These are phyloP conservation scores for Pachypanchax playfairii DNA, from an alignment of 2,113 vertebrate species.

Conservation along the genomic window DNA sequence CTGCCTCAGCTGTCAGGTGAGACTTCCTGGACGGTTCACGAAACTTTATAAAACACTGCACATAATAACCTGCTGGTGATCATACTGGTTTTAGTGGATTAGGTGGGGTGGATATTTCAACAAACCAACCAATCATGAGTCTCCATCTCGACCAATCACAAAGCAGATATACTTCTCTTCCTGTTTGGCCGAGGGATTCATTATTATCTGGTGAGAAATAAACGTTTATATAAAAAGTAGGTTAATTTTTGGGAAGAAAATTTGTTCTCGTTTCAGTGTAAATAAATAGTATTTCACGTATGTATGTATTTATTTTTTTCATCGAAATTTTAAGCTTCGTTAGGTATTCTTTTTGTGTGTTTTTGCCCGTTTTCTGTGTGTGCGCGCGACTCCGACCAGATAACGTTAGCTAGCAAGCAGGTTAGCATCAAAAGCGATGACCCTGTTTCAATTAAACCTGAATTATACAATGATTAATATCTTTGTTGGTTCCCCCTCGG, in stretches of 20 bases:
- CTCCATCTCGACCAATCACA: conserved; percentile 40
- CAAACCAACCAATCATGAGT: conserved; percentile 41
- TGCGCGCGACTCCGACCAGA: conserved; percentile 18
- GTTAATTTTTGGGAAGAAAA: not conserved
- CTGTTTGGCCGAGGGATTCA: conserved; percentile 59
- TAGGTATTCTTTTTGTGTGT: not conserved
- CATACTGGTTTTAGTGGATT: not conserved
- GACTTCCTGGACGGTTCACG: no score
- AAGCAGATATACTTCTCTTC: conserved; percentile 37
- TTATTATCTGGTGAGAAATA: conserved; percentile 51
- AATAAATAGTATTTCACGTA: not conserved
- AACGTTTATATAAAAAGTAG: conserved; percentile 21
- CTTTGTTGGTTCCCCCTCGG: not conserved
- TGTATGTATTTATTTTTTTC: not conserved
- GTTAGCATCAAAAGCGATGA: conserved; percentile 30
- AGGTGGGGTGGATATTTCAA: not conserved
- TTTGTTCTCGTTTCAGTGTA: rapidly evolving
- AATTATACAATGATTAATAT: not conserved
- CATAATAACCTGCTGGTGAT: not conserved
- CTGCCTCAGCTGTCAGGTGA: not conserved
- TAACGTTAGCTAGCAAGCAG: conserved; percentile 55
- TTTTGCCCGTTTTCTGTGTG: conserved; percentile 26
- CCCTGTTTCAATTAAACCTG: not conserved
- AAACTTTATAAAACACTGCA: not conserved
- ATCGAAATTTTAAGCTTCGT: not conserved